Evolutionary conservation across 92 coral and sea anemone genomes (phyloP), one percentile per base, ranked within the genome.

Genomic region (Epizoanthus ramosus): DNA sequence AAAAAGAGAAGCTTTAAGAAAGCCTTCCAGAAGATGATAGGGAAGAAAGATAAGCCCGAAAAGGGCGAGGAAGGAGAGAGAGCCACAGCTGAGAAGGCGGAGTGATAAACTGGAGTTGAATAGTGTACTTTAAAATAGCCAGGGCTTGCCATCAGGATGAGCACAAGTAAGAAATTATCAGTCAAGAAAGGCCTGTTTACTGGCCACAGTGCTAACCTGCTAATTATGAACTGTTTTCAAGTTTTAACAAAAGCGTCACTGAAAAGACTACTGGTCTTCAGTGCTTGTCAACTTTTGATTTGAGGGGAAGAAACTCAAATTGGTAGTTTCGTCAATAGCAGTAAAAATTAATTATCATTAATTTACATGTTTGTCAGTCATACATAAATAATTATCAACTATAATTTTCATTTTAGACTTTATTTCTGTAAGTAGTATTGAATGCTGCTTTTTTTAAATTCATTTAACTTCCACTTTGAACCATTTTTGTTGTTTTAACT

Each of bases 21-120:
- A 23, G 41, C 39, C 1, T 77, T 77, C 68, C 66, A 77, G 43
- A 77, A 77, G 61, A 77, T 77, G 57, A 60, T 77, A 3, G 82
- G 82, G 13, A 77, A 77, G 41, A 77, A 77, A 41, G 82, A 77
- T 37, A 77, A 56, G 57, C 13, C 79, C 24, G 79, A 74, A 25
- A 74, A 77, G 23, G 71, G 66, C 19, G 82, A 77, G 24, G 82
- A 77, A 16, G 82, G 82, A 5, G 82, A 77, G 58, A 77, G 63
- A 7, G 71, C 70, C 15, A 16, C 57, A 31, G 71, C 59, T 10
- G 82, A 77, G 21, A 61, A 77, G 23, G 71, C 68, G 13, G 82
- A 77, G 25, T 77, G 60, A 77, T 37, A 19, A 41, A 33, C 21
- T 41, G 35, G 9, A 61, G 25, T n/a, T 77, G 57, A 61, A 15